phyloP scores from a whole-genome alignment of 2,797 vertebrate species.

The Diglossa cyanea region DNA sequence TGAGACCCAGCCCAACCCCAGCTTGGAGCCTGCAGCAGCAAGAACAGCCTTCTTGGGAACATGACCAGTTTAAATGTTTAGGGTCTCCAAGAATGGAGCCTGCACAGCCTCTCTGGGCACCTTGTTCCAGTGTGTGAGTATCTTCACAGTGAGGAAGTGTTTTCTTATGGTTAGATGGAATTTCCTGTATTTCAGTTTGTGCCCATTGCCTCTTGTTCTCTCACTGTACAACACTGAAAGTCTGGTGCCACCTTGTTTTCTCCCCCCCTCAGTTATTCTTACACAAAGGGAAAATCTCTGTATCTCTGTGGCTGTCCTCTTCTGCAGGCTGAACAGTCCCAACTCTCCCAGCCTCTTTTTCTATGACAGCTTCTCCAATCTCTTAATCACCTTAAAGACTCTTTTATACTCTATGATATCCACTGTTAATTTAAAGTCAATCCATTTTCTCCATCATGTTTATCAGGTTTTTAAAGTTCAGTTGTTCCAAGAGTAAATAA shows the following conservation, averaged over 20 bases:
- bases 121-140: not conserved
- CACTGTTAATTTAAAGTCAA: not conserved
- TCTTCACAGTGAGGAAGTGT: not conserved
- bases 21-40: not conserved
- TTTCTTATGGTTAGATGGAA: not conserved
- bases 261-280: not conserved
- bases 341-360: not conserved
- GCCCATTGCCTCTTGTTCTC: not conserved
- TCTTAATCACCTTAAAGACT: not conserved
- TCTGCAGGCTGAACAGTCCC: not conserved
- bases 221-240: not conserved
- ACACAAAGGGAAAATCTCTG: not conserved
- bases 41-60: not conserved
- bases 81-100: not conserved
- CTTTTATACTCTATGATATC: not conserved
- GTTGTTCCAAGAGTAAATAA: not conserved
- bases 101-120: not conserved
- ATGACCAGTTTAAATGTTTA: not conserved
- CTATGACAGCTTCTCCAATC: not conserved
- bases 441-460: not conserved
- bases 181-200: not conserved
- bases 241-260: not conserved
- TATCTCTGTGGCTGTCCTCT: not conserved
- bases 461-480: not conserved
- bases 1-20: not conserved